Evolutionary conservation across 2,113 vertebrate genomes (phyloP).

Genomic region (Austrofundulus limnaeus): DNA sequence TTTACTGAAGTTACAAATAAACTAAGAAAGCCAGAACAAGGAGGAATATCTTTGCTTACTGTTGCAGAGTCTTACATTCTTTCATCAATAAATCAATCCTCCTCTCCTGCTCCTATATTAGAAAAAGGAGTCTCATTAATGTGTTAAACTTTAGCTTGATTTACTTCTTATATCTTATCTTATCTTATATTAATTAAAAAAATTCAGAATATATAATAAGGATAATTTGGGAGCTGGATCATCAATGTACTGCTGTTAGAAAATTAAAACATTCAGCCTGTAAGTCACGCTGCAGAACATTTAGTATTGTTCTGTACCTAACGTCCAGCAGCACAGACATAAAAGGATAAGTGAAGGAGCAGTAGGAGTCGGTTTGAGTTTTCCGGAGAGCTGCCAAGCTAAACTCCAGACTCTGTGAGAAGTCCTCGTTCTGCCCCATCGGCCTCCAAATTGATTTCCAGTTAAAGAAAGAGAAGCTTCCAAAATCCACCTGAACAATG

Average conservation of each 20-base stretch:
- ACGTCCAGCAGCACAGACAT: conserved; percentile 13
- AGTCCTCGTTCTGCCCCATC: conserved; percentile 21
- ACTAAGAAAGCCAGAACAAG: background rate
- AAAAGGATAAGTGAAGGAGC: conserved; percentile 12
- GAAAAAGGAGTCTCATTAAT: background rate
- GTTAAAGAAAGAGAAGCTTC: conserved; percentile 38
- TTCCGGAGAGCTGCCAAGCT: conserved; percentile 33
- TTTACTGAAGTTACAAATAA: too few species aligned
- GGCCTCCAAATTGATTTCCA: conserved; percentile 27
- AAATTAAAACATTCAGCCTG: background rate
- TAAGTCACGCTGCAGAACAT: background rate
- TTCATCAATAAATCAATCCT: background rate
- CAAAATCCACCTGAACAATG: conserved; percentile 20
- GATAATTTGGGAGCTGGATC: conserved; percentile 21
- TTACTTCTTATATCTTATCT: too few species aligned
- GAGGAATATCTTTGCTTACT: background rate
- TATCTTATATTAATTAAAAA: conserved; percentile 15
- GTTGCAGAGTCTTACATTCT: background rate
- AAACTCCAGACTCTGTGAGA: conserved; percentile 51
- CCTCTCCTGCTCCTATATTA: background rate
- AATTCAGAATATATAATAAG: conserved; percentile 36
- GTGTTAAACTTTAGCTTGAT: background rate
- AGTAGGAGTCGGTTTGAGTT: conserved; percentile 25
- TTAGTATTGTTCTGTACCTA: conserved; percentile 8
- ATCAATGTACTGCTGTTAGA: conserved; percentile 3